Percentiles rank a stretch among this genome's conserved stretches.
phyloP scores from a whole-genome alignment of 2,113 vertebrate genomes.

The Erythrocercus mccallii region DNA sequence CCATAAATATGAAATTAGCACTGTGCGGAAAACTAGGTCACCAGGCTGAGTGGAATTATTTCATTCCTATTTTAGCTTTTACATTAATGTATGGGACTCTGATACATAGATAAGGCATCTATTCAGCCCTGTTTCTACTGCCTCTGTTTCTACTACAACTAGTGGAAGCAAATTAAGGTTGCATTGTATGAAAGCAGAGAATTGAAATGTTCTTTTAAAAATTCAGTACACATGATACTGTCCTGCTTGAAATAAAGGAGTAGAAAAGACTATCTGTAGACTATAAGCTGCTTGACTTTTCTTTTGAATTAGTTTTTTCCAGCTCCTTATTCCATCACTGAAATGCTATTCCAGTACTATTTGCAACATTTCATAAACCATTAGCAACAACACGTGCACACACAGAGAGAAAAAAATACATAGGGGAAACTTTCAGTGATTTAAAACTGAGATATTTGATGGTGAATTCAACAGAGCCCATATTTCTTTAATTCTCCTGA shows the following conservation, averaged over 20 bases:
- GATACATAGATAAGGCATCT: not conserved
- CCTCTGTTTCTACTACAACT: not conserved
- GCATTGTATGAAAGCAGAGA: not conserved
- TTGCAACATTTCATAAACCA: not conserved
- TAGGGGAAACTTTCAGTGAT: not conserved
- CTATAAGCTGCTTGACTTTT: not conserved
- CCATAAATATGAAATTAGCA: not conserved
- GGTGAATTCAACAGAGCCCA: not conserved
- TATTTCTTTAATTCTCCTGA: not conserved
- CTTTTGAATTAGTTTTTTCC: not conserved
- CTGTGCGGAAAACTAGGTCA: not conserved
- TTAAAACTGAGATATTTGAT: not conserved
- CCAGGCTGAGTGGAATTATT: not conserved
- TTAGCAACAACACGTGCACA: not conserved
- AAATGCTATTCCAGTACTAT: not conserved
- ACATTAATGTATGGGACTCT: not conserved
- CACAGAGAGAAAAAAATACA: rapidly evolving
- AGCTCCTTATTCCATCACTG: not conserved
- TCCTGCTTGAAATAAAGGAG: not conserved
- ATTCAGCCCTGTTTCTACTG: not conserved
- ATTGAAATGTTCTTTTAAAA: not conserved
- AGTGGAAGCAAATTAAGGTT: not conserved
- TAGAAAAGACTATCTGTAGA: not conserved
- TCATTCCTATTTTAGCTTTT: not conserved
- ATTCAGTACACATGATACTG: not conserved